Evolutionary conservation across 2,797 vertebrate species (phyloP), one percentile per base, ranked within the genome.

Genomic region (Acrossocheilus fasciatus): DNA sequence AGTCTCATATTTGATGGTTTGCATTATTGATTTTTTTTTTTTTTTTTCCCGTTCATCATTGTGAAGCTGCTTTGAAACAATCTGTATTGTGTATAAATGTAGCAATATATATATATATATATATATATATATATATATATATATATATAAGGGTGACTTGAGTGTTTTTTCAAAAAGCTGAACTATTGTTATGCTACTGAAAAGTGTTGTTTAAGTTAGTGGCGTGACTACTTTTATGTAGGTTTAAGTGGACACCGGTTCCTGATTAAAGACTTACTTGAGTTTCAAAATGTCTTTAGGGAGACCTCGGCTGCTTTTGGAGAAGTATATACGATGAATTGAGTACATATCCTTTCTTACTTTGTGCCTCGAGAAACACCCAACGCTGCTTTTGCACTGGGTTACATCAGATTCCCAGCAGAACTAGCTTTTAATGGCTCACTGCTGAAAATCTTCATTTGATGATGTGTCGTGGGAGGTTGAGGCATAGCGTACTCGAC

Each of bases 281-380:
- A 52, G 47, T 54, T 52, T 76, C 26, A 36, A 36, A 39, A 15
- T n/a, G 77, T 20, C 69, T 23, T 72, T 54, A 52, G 52, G 69
- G 77, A 84, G 54, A 64, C 75, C 76, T 69, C 20, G 88, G 84
- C 91, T 91, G 91, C 83, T 87, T 90, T 85, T 75, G 78, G 91
- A 87, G 83, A 93, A 92, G 92, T 93, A 93, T 94, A 94, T 94
- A 89, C 88, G 73, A 73, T 81, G 72, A 85, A 91, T 90, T 84
- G 89, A 91, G 90, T 92, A 92, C 90, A 89, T 91, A 91, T 88
- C 87, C 82, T 89, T 91, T 79, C 90, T 91, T 88, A 81, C 87
- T 88, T 91, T 20, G 59, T 80, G 75, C 52, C 26, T 79, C 43
- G 23, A 57, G 26, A 77, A 66, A 47, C 52, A 17, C 50, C 11